Percentiles rank a stretch among this genome's conserved stretches.
phyloP scores from a whole-genome alignment of 2,113 vertebrate genomes.

The Campylomormyrus tamandua region DNA sequence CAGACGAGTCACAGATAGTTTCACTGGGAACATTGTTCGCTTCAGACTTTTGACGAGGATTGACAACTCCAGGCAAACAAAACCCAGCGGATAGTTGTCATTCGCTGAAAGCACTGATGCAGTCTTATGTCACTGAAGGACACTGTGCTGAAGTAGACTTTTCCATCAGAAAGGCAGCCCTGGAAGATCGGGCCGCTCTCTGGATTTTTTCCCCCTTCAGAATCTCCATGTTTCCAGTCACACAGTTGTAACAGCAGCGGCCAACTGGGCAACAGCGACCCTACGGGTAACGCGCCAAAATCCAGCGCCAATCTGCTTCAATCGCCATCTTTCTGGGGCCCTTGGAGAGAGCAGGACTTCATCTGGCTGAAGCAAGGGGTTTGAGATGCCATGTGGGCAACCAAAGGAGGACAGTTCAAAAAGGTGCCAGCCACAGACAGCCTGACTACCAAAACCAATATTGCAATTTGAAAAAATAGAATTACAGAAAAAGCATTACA shows the following conservation, averaged over 20 bases:
- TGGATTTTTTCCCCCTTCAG: neutral
- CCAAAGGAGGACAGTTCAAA: neutral
- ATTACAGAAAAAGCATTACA: neutral
- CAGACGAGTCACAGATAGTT: neutral
- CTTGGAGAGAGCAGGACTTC: neutral
- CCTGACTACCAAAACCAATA: neutral
- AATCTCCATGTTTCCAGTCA: conserved; percentile 23
- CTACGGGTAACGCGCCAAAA: neutral
- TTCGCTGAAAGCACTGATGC: neutral
- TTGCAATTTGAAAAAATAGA: neutral
- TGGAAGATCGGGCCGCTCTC: neutral
- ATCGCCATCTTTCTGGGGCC: neutral
- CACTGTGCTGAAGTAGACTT: neutral
- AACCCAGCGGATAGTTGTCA: neutral
- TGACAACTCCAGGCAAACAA: neutral
- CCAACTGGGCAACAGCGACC: neutral
- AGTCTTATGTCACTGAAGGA: neutral
- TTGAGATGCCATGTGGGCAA: neutral
- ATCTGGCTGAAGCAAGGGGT: neutral
- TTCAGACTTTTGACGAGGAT: neutral
- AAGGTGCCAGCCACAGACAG: neutral
- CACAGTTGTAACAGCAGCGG: conserved; percentile 14
- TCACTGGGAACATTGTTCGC: neutral
- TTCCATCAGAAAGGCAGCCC: neutral
- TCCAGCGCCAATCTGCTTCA: neutral